Evolutionary conservation across 30 jellyfish, hydroid and myxozoan species (phyloP).

Genomic region (Hydractinia echinata): DNA sequence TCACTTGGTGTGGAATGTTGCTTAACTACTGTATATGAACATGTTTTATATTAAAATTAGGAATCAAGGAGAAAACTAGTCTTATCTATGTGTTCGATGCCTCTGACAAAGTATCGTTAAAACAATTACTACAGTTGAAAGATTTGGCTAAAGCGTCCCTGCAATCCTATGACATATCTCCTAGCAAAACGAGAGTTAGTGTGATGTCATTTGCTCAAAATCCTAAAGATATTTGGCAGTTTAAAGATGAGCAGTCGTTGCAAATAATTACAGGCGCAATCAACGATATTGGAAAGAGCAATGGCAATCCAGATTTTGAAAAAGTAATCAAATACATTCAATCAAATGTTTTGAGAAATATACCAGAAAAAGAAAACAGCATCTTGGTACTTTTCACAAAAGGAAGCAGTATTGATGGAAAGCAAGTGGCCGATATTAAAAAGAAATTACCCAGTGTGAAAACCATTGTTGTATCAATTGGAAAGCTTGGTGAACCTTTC

Average conservation of each 20-base stretch:
- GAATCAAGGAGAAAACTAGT: too few relatives aligned
- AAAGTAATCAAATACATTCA: neutral
- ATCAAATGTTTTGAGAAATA: neutral
- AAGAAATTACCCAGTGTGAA: slow-evolving; percentile 1
- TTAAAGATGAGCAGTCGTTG: neutral
- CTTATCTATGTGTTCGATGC: slow-evolving; percentile 40
- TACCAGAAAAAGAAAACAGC: too few relatives aligned
- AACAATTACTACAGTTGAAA: slow-evolving; percentile 38
- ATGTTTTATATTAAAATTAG: too few relatives aligned
- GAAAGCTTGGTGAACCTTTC: neutral
- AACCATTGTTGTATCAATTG: slow-evolving; percentile 22
- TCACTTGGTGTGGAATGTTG: too few relatives aligned
- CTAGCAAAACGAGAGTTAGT: neutral
- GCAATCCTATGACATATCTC: neutral
- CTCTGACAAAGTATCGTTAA: neutral
- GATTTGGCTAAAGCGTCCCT: slow-evolving; percentile 38
- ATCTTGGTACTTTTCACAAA: neutral
- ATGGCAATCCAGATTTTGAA: neutral
- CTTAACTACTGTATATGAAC: too few relatives aligned
- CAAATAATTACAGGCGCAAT: neutral
- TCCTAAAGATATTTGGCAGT: neutral
- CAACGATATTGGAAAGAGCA: neutral
- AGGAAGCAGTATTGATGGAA: neutral
- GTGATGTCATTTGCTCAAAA: neutral
- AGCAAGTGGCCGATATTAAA: neutral